These are phyloP conservation scores for Aleiodes testaceus DNA, from an alignment of 2,888 invertebrate species.

Conservation along the genomic window DNA sequence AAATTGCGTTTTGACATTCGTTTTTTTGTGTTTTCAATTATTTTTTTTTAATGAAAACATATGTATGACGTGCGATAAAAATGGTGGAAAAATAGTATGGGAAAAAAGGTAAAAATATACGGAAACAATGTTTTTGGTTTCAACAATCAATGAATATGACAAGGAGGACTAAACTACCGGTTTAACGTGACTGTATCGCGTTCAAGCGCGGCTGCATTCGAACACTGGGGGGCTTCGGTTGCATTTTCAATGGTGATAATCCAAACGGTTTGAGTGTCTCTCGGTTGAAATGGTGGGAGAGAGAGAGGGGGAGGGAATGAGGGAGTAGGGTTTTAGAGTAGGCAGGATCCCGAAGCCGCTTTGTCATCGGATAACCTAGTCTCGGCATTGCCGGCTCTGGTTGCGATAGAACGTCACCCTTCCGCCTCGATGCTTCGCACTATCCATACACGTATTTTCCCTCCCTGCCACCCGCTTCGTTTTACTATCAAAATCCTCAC, in stretches of 20 bases:
- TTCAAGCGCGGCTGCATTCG: conserved; percentile 71
- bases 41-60: neutral
- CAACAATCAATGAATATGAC: conserved; percentile 40
- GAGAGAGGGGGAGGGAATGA: conserved; percentile 37
- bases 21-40: too few species aligned
- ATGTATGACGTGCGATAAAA: conserved; percentile 18
- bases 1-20: neutral
- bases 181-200: conserved; percentile 67
- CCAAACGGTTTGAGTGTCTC: conserved; percentile 53
- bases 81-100: neutral
- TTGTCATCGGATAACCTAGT: conserved; percentile 73
- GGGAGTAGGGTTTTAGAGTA: conserved; percentile 16
- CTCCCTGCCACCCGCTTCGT: conserved; percentile 33
- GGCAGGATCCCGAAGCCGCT: conserved; percentile 61
- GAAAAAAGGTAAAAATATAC: neutral
- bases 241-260: conserved; percentile 72
- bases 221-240: conserved; percentile 70
- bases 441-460: conserved; percentile 42
- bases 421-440: conserved; percentile 42
- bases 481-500: conserved; percentile 28
- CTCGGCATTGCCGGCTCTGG: conserved; percentile 65
- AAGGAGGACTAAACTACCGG: conserved; percentile 57
- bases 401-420: conserved; percentile 59
- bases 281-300: conserved; percentile 21
- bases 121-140: conserved; percentile 28